A percentile compares a stretch with the other conserved stretches of the same genome.
phyloP scores from a whole-genome alignment of 1,140 invertebrate species.

The Pararge aegeria region DNA sequence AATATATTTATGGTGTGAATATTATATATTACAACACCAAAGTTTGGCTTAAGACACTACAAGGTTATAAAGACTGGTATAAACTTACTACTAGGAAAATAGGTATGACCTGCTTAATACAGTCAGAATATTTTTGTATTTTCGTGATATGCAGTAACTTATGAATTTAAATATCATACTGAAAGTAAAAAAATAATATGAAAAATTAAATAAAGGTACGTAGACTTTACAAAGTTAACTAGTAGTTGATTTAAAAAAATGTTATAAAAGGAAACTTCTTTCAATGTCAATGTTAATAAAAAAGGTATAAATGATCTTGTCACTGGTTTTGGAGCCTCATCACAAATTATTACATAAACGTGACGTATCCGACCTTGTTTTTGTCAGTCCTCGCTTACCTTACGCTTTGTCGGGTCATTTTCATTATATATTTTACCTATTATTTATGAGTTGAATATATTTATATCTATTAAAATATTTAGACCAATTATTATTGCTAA shows the following conservation, averaged over 20 bases:
- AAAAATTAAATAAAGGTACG: too few relatives aligned
- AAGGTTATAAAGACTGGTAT: too few relatives aligned
- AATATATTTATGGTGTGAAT: too few relatives aligned
- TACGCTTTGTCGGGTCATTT: slow-evolving; percentile 46
- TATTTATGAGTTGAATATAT: background rate
- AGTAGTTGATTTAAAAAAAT: too few relatives aligned
- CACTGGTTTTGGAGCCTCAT: slow-evolving; percentile 30
- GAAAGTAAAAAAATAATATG: background rate
- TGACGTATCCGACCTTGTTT: slow-evolving; percentile 48
- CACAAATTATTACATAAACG: slow-evolving; percentile 58
- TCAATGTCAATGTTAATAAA: slow-evolving; percentile 58
- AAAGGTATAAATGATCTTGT: slow-evolving; percentile 33
- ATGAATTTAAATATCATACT: background rate
- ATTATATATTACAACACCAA: too few relatives aligned
- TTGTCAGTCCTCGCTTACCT: slow-evolving; percentile 43
- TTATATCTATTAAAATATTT: background rate
- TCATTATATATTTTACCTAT: slow-evolving; percentile 35
- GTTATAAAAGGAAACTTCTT: slow-evolving; percentile 11
- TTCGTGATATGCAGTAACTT: too few relatives aligned
- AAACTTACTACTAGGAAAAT: too few relatives aligned
- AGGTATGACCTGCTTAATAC: too few relatives aligned
- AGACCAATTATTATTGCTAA: too few relatives aligned
- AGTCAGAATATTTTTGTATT: too few relatives aligned
- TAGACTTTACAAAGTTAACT: too few relatives aligned
- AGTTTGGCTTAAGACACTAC: too few relatives aligned